Conservation (phyloP, 2,797 vertebrate genomes). For the Onychomys leucogaster region DNA sequence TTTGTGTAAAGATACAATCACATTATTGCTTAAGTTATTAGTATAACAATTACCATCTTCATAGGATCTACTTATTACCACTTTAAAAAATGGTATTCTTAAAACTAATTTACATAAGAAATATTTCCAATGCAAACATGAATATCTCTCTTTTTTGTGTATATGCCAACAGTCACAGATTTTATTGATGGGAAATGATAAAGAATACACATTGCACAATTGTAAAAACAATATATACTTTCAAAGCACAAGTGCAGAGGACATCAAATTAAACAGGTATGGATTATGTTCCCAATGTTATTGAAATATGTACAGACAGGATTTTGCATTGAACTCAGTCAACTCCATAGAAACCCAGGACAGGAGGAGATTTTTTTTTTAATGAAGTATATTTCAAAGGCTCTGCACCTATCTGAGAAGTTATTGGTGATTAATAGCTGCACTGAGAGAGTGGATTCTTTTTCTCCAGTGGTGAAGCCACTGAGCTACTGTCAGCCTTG, state of each 20-base stretch:
- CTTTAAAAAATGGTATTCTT: not conserved
- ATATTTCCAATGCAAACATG: not conserved
- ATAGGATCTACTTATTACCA: not conserved
- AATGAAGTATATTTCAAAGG: not conserved
- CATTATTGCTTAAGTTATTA: not conserved
- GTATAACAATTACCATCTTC: not conserved
- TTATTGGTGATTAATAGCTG: not conserved
- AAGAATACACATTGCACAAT: not conserved
- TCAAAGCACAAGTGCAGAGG: not conserved
- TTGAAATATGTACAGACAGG: not conserved
- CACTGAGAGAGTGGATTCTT: not conserved
- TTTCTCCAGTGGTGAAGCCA: not conserved
- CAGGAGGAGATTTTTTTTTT: not conserved
- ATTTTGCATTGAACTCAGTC: not conserved
- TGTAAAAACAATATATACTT: not conserved
- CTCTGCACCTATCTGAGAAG: not conserved
- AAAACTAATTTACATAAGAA: not conserved
- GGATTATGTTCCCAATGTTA: not conserved
- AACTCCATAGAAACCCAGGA: not conserved
- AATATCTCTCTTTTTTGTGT: not conserved
- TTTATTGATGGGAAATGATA: conserved; percentile 13
- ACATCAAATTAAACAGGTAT: not conserved
- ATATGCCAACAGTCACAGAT: not conserved
- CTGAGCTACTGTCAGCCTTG: not conserved
- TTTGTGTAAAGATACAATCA: not conserved